phyloP scores from a whole-genome alignment of 1,140 invertebrate genomes.

The Leptoteleia sp. region DNA sequence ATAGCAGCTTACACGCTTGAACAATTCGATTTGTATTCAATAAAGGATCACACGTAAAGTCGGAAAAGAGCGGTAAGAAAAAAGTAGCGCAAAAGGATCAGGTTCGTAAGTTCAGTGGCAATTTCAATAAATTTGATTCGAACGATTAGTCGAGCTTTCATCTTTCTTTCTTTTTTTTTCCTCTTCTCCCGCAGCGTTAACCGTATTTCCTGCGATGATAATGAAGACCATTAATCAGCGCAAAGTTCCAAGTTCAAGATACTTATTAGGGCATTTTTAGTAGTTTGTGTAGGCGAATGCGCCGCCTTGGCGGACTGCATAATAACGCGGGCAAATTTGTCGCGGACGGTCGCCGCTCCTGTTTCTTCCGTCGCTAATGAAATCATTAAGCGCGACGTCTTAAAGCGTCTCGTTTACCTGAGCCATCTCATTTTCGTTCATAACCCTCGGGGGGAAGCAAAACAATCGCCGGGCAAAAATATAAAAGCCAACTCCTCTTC shows the following conservation, averaged over 20 bases:
- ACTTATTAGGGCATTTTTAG: slow-evolving; percentile 55
- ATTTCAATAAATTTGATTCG: slow-evolving; percentile 22
- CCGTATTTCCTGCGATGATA: slow-evolving; percentile 22
- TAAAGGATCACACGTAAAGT: no score
- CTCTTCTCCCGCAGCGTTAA: slow-evolving; percentile 7
- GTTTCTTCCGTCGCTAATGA: slow-evolving; percentile 60
- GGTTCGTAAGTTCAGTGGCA: not conserved
- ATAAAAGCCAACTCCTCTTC: slow-evolving; percentile 43
- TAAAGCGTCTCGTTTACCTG: slow-evolving; percentile 62
- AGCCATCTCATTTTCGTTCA: slow-evolving; percentile 64
- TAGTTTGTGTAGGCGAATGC: slow-evolving; percentile 26
- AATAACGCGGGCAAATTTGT: slow-evolving; percentile 55
- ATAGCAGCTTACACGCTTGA: no score
- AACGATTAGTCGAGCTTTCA: slow-evolving; percentile 16
- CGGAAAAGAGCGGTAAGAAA: no score
- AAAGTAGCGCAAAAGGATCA: not conserved
- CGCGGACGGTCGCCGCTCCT: slow-evolving; percentile 23
- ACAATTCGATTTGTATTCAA: no score
- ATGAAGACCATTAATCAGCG: slow-evolving; percentile 43
- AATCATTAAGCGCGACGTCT: slow-evolving; percentile 65
- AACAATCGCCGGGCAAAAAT: slow-evolving; percentile 57
- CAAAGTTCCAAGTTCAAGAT: slow-evolving; percentile 36
- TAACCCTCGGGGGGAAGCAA: slow-evolving; percentile 60
- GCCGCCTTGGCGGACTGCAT: slow-evolving; percentile 27
- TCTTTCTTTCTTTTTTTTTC: no score